Base-by-base conservation (phyloP, 35 echinoderm and acorn worm species). In the Ptychodera flava region DNA sequence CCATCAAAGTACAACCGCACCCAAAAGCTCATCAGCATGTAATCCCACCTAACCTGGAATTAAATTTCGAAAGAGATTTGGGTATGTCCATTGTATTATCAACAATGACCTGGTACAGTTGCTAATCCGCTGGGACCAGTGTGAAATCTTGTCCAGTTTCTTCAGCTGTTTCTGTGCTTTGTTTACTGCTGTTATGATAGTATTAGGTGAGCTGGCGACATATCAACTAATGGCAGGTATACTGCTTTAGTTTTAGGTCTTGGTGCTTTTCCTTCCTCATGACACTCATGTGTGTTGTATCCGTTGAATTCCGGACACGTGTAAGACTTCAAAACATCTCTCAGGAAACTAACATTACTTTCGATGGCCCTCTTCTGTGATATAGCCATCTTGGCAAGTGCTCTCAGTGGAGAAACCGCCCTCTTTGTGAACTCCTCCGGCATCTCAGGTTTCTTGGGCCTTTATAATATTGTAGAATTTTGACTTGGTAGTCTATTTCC, bases 1-100 rank as follows among this genome's bases (percentile, higher is more conserved):
- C n/a, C n/a, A n/a, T n/a, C n/a, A n/a, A n/a, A n/a, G n/a, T n/a
- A n/a, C n/a, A n/a, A n/a, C n/a, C n/a, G n/a, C n/a, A n/a, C n/a
- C n/a, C n/a, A n/a, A n/a, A n/a, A n/a, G n/a, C n/a, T n/a, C n/a
- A n/a, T n/a, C n/a, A n/a, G n/a, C n/a, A n/a, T n/a, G n/a, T n/a
- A n/a, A n/a, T n/a, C n/a, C n/a, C n/a, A n/a, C n/a, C n/a, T n/a
- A n/a, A n/a, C n/a, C n/a, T 0, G 53, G 76, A 38, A 89, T 52
- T 28, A 93, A 0, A 79, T 86, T 15, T 1, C 30, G 28, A 76
- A 82, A 93, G 22, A 32, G 30, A 15, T 78, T 76, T 35, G 89
- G 93, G 36, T 91, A 88, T 37, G 89, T 36, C 93, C 93, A 94
- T 29, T 87, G 35, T n/a, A 91, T 86, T n/a, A 16, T 93, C 36